Base-by-base conservation (phyloP, 2,888 invertebrate genomes). In the Hipparchia semele region DNA sequence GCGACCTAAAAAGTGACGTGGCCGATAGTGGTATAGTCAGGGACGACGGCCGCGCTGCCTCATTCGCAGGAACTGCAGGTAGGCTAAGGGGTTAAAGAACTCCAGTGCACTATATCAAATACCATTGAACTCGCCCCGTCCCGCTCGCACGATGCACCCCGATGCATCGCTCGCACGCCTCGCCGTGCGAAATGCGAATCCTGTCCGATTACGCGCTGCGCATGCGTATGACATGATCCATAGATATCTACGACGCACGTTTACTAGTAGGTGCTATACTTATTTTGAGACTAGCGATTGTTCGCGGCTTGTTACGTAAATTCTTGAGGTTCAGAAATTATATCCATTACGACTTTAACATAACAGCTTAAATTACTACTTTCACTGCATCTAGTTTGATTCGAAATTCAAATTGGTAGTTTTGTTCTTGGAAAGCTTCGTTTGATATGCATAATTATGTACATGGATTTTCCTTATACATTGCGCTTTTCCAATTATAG, bases 51-150 rank as follows among this genome's bases (percentile, higher is more conserved):
- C 94, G 88, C 82, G 84, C 90, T 86, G 90, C 94, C 94, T 92
- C 92, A 91, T 91, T 92, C 91, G 92, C 93, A 92, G 87, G 90
- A 91, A 90, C 87, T 89, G 90, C 91, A 92, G 94, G 94, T 94
- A 94, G 94, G 94, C 93, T 94, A 94, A 90, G 91, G 91, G 94
- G 92, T 92, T 92, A 94, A 93, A 89, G 94, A 94, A 94, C 94
- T 92, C 88, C 83, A 83, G 84, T 94, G 94, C 91, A 94, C 92
- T 93, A 94, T 91, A 93, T 94, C 92, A 92, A 93, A 93, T 93
- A 93, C 92, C 94, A 92, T 91, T 94, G 94, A 94, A 94, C 92
- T 91, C 89, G 82, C 85, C 83, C 82, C 78, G 84, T 92, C 92
- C 80, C 86, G 78, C 87, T 93, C 88, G 79, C 87, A 83, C 91